Conservation (phyloP, 2,888 invertebrate species). For the Plusia festucae region DNA sequence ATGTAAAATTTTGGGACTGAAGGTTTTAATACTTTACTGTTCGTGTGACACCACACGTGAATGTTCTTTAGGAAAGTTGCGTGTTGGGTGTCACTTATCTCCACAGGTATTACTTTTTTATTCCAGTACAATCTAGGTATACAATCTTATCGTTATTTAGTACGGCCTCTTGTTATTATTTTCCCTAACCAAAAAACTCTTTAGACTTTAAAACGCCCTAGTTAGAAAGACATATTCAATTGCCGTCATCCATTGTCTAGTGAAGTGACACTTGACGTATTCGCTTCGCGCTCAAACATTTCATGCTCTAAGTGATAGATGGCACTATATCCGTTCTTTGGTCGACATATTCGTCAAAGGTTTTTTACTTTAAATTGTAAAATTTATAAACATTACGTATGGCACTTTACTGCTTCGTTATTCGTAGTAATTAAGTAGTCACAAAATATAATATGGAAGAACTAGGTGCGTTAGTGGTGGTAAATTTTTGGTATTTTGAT, state of each 20-base stretch:
- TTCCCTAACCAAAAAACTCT: not conserved
- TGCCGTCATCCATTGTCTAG: constrained; percentile 50
- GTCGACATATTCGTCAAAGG: constrained; percentile 32
- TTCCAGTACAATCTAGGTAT: too few relatives aligned
- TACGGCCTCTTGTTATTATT: not conserved
- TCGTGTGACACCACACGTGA: not conserved
- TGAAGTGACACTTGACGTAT: constrained; percentile 47
- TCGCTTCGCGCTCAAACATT: constrained; percentile 43
- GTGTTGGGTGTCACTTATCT: too few relatives aligned
- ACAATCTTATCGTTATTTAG: too few relatives aligned
- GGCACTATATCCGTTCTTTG: constrained; percentile 39
- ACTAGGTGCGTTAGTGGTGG: too few relatives aligned
- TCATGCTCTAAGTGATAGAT: constrained; percentile 46
- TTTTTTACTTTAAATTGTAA: constrained; percentile 24
- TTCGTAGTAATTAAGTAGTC: too few relatives aligned
- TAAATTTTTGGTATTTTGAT: too few relatives aligned
- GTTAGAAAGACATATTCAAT: constrained; percentile 47
- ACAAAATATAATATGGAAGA: too few relatives aligned
- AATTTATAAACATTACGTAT: too few relatives aligned
- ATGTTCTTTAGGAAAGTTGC: not conserved
- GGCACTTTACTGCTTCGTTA: too few relatives aligned
- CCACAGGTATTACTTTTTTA: too few relatives aligned
- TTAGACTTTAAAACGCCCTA: not conserved
- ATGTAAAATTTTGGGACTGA: constrained; percentile 19
- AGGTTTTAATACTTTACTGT: not conserved